phyloP scores from a whole-genome alignment of 2,888 invertebrate genomes.

The Tigriopus californicus region DNA sequence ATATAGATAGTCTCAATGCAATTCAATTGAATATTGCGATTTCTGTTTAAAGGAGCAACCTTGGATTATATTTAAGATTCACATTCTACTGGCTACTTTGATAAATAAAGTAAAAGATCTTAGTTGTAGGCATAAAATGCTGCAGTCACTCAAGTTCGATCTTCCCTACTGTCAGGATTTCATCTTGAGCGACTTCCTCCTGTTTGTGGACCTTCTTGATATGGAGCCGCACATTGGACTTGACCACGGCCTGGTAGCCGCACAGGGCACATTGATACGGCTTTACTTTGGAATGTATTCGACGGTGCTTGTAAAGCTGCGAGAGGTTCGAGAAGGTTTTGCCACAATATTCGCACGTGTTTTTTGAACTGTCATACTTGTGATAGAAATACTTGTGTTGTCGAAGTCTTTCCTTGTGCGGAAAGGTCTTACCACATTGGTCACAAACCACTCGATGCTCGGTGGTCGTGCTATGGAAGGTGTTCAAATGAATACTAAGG shows the following conservation, averaged over 20 bases:
- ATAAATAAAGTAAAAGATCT: too few relatives aligned
- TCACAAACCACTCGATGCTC: conserved; percentile 2
- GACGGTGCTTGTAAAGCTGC: background rate
- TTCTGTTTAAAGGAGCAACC: too few relatives aligned
- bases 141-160: too few relatives aligned
- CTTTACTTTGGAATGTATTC: background rate
- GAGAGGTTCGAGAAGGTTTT: background rate
- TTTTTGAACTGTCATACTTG: background rate
- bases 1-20: too few relatives aligned
- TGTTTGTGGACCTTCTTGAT: background rate
- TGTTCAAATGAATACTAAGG: background rate
- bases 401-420: background rate
- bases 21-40: too few relatives aligned
- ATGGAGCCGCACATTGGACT: background rate
- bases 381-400: background rate
- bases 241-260: background rate
- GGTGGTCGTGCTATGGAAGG: background rate
- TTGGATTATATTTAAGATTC: too few relatives aligned
- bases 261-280: background rate
- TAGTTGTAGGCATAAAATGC: too few relatives aligned
- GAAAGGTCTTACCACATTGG: background rate
- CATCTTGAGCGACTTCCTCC: too few relatives aligned
- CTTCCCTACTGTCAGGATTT: too few relatives aligned
- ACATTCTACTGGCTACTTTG: too few relatives aligned
- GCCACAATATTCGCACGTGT: background rate